Conservation (phyloP, 2,113 vertebrate genomes). For the Excalfactoria chinensis region DNA sequence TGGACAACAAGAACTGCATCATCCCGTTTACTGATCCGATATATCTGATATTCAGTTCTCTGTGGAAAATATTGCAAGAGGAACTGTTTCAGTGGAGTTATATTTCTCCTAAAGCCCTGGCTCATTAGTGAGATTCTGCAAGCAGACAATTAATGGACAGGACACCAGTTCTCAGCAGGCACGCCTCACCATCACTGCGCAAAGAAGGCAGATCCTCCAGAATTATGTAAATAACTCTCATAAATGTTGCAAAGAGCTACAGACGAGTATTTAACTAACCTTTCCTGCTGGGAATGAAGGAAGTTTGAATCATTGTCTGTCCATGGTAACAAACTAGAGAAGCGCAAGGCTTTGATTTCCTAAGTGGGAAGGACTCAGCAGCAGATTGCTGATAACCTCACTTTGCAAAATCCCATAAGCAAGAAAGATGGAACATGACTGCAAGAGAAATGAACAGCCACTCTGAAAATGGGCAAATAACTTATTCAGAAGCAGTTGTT, state of each 20-base stretch:
- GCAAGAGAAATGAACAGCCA: background rate
- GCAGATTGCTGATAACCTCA: background rate
- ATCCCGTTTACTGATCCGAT: background rate
- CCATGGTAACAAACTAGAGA: background rate
- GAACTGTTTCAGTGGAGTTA: background rate
- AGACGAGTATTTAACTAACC: background rate
- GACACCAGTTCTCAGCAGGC: background rate
- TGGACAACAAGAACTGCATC: accelerated
- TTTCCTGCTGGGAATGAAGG: slow-evolving; percentile 7
- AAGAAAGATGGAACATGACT: background rate
- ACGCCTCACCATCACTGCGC: background rate
- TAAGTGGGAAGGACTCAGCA: background rate
- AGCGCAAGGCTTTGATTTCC: background rate
- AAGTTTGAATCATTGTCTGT: slow-evolving; percentile 6
- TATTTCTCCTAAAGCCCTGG: background rate
- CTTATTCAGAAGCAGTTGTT: slow-evolving; percentile 27
- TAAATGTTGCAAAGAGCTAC: background rate
- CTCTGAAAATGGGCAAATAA: slow-evolving; percentile 27
- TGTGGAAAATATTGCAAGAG: background rate
- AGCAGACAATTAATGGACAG: background rate
- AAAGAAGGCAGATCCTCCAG: background rate
- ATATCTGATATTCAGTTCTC: background rate
- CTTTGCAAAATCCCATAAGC: background rate
- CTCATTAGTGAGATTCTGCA: background rate
- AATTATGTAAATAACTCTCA: background rate